Base-by-base conservation (phyloP, 1,140 invertebrate species). In the Portunus trituberculatus region DNA sequence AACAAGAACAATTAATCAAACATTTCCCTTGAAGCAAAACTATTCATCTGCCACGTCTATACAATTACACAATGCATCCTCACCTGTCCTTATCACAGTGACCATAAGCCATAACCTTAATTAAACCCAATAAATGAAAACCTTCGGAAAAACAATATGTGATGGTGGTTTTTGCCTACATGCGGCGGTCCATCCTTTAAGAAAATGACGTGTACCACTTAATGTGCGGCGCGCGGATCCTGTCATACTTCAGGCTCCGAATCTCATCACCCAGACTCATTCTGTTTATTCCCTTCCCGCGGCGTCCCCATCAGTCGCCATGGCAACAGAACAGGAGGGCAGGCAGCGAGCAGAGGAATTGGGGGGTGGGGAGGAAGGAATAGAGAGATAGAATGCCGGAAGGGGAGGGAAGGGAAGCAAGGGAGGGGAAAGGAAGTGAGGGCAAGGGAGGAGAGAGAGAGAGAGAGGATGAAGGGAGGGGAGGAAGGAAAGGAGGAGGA, bases 291-390 rank as follows among this genome's bases (percentile, higher is more conserved):
- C 67, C 67, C 67, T 76, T n/a, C 20, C 67, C 20, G 67, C 67
- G 67, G 67, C 67, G 67, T 76, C 67, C 67, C 67, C 67, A 76
- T 76, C 67, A 76, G 67, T 76, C 20, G 67, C 67, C 67, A 76
- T 76, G 67, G 67, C 67, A 76, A 76, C 67, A 59, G 12, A 12
- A 59, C 12, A 59, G 52, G 39, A 39, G 39, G 6, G 39, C 39
- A 39, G 39, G 39, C 39, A 6, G 39, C 39, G 39, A 39, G 1
- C 39, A 39, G 39, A 39, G 39, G 6, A 39, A 39, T 39, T 6
- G 39, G 39, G 39, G 39, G 39, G 6, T 2, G 1, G 39, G 39
- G 6, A 39, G 1, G 39, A 39, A 39, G 39, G 39, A 39, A 86
- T 6, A n/a, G 7, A 0, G 14, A 28, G 12, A n/a, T 0, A n/a